Evolutionary conservation across 2,888 invertebrate species (phyloP).

Genomic region (Druceiella hillmani): DNA sequence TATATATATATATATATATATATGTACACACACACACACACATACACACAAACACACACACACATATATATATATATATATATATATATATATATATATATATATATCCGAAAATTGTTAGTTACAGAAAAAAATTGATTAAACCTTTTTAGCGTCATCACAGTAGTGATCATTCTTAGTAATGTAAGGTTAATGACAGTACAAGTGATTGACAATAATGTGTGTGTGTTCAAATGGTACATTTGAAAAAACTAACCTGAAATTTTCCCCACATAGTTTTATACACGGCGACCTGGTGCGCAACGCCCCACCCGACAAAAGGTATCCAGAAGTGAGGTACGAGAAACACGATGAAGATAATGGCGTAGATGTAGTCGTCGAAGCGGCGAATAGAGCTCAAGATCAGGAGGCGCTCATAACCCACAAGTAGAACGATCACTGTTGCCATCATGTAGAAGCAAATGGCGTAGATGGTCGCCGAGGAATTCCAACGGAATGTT

Average conservation of each 20-base stretch:
- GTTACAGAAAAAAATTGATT: too few relatives aligned
- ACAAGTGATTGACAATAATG: too few relatives aligned
- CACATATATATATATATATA: too few relatives aligned
- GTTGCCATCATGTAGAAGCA: conserved; percentile 57
- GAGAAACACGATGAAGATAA: conserved; percentile 60
- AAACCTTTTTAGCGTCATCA: too few relatives aligned
- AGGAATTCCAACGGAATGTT: conserved; percentile 59
- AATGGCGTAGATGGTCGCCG: conserved; percentile 59
- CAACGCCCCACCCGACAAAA: conserved; percentile 66
- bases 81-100: too few relatives aligned
- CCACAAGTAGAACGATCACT: conserved; percentile 53
- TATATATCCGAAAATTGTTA: too few relatives aligned
- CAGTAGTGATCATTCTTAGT: too few relatives aligned
- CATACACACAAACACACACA: too few relatives aligned
- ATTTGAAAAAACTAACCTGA: conserved; percentile 47
- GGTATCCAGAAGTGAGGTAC: conserved; percentile 68
- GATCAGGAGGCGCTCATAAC: conserved; percentile 56
- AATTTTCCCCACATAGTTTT: conserved; percentile 65
- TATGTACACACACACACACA: too few relatives aligned
- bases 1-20: too few relatives aligned
- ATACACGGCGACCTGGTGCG: conserved; percentile 61
- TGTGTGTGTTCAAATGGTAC: too few relatives aligned
- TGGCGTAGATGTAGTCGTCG: conserved; percentile 65
- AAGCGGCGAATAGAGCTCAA: conserved; percentile 56
- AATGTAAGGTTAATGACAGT: too few relatives aligned